A percentile compares a stretch with the other conserved stretches of the same genome.
Conservation (phyloP, 1,140 invertebrate genomes). For the Diorhabda sublineata region DNA sequence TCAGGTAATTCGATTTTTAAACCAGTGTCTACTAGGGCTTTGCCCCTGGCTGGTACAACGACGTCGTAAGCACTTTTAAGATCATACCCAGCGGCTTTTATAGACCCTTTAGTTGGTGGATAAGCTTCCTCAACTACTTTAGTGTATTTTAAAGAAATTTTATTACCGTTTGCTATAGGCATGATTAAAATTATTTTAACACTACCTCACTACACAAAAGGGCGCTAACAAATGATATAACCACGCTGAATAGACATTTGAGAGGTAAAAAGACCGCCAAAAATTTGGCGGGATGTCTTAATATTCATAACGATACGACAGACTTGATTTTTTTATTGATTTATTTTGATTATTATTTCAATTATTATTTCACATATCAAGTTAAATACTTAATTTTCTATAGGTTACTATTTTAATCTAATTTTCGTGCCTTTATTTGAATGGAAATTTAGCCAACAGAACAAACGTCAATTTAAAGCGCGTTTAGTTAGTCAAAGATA, state of each 20-base stretch:
- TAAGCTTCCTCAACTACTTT: conserved; percentile 76
- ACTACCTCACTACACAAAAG: neutral
- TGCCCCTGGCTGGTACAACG: conserved; percentile 76
- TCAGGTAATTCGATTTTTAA: conserved; percentile 81
- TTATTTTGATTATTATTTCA: too few species aligned
- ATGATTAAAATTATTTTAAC: conserved; percentile 9
- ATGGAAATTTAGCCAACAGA: too few species aligned
- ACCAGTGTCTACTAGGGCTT: conserved; percentile 86
- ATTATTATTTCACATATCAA: too few species aligned
- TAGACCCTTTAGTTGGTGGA: conserved; percentile 77
- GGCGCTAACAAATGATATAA: neutral
- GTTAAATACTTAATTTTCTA: too few species aligned
- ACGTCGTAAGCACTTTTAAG: conserved; percentile 87
- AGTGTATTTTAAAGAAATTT: conserved; percentile 57
- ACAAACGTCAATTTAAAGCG: too few species aligned
- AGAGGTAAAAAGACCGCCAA: neutral
- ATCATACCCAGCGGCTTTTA: conserved; percentile 86
- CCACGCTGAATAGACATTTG: neutral
- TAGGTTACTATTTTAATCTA: too few species aligned
- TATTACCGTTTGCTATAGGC: conserved; percentile 17
- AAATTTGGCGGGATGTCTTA: neutral
- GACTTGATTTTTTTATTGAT: too few species aligned
- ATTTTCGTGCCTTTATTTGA: too few species aligned
- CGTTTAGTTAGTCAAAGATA: too few species aligned
- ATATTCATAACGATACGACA: too few species aligned